Base-by-base conservation (phyloP, 2,888 invertebrate genomes). In the Drosophila niveifrons region DNA sequence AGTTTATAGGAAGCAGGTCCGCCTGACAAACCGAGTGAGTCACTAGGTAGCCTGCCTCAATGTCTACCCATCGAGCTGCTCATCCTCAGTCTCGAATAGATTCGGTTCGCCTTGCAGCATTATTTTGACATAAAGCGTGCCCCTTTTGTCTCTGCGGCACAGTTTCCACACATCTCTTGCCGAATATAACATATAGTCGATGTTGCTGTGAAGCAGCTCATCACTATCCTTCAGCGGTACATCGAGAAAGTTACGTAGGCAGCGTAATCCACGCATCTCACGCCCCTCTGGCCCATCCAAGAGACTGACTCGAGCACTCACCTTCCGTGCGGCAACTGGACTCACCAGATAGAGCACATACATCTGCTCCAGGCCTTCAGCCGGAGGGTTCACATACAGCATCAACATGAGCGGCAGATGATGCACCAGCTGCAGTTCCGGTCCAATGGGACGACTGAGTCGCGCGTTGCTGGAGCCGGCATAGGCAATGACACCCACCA, bases 341-440 rank as follows among this genome's bases (percentile, higher is more conserved):
- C 81, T 81, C 13, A 80, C 43, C 66, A 80, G 28, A 23, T 81
- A 80, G 11, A 80, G 34, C 18, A 81, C 62, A 39, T 74, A 80
- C 31, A 65, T 61, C 29, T 73, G 68, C 29, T 78, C 66, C 23
- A 52, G 18, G 13, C 59, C 28, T 1, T 23, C 6, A 0, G 41
- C 11, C 1, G 67, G 50, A 0, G 73, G 84, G 6, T 67, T 81
- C 0, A 80, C 52, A n/a, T 80, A 80, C 8, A 80, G 39, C 78
- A 80, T 78, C 0, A 80, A 56, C 8, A 80, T 18, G 0, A 84
- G 44, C 28, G 80, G 84, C 68, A 84, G 28, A 46, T 80, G 84
- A 29, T 80, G 65, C n/a, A 80, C 57, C 3, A 80, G 51, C 13
- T 80, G 82, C 51, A 81, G 62, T 29, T 80, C 66, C 6, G 80